Evolutionary conservation across 2,113 vertebrate genomes (phyloP).

Genomic region (Rhegmatorhina hoffmannsi): DNA sequence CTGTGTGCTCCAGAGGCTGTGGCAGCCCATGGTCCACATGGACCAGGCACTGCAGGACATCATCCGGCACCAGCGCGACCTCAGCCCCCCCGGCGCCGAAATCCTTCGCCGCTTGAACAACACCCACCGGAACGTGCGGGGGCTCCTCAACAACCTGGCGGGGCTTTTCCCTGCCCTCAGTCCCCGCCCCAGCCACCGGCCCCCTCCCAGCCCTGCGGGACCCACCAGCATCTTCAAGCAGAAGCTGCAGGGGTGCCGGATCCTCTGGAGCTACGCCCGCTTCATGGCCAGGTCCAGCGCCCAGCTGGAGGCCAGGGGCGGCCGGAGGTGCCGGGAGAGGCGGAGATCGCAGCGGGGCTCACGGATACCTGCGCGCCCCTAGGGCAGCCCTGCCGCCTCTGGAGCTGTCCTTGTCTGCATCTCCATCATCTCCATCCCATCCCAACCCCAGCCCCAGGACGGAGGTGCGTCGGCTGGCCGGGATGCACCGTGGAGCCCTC

Average conservation of each 20-base stretch:
- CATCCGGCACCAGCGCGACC: not conserved
- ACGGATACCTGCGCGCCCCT: fast-evolving
- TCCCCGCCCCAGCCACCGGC: fast-evolving
- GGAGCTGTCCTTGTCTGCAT: not conserved
- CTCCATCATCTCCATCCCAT: not conserved
- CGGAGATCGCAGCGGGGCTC: not conserved
- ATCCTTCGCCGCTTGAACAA: not conserved
- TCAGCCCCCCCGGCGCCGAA: not conserved
- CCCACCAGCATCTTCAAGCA: not conserved
- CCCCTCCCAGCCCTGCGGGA: fast-evolving
- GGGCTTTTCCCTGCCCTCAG: not conserved
- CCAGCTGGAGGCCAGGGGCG: not conserved
- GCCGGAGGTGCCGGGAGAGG: not conserved
- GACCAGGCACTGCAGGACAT: not conserved
- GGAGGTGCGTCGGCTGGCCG: fast-evolving
- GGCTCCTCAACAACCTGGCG: conserved; percentile 27
- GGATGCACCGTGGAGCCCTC: fast-evolving
- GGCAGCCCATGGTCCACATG: not conserved
- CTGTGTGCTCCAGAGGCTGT: not conserved
- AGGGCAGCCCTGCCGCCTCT: fast-evolving
- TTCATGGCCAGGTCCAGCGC: conserved; percentile 24
- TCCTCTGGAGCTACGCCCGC: conserved; percentile 27
- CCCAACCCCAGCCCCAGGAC: fast-evolving
- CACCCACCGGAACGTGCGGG: not conserved
- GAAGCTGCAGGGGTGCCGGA: conserved; percentile 56